Evolutionary conservation across 2,113 vertebrate genomes (phyloP).

Genomic region (Myotis brandtii): DNA sequence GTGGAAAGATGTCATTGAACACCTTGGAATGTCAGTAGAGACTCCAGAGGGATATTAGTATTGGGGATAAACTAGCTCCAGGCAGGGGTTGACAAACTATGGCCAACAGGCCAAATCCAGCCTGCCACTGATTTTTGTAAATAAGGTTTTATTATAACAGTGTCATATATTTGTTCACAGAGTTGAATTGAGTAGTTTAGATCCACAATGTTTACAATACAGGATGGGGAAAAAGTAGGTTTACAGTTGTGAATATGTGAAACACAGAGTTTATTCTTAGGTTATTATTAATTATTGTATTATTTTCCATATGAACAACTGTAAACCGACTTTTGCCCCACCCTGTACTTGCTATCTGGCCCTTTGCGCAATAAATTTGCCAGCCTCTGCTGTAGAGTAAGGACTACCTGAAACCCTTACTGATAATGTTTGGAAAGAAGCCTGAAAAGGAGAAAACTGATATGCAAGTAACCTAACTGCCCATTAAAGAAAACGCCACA

Average conservation of each 20-base stretch:
- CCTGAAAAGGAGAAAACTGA: slow-evolving; percentile 1
- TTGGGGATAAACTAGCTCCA: not conserved
- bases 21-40: not conserved
- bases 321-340: not conserved
- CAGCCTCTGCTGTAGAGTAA: not conserved
- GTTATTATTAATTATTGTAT: not conserved
- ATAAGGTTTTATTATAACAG: slow-evolving; percentile 32
- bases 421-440: slow-evolving; percentile 1
- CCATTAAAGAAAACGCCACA: not conserved
- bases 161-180: not conserved
- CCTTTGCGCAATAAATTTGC: slow-evolving; percentile 10
- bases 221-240: not conserved
- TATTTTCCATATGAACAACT: not conserved
- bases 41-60: not conserved
- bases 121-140: slow-evolving; percentile 17
- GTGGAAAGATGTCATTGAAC: not conserved
- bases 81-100: not conserved
- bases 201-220: slow-evolving; percentile 23
- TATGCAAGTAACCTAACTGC: not conserved
- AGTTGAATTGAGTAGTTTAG: not conserved
- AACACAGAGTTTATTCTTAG: not conserved
- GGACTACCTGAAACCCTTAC: not conserved
- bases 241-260: not conserved
- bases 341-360: not conserved
- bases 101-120: not conserved